Evolutionary conservation across 2,797 vertebrate genomes (phyloP), one percentile per base, ranked within the genome.

Genomic region (Eulemur albifrons): DNA sequence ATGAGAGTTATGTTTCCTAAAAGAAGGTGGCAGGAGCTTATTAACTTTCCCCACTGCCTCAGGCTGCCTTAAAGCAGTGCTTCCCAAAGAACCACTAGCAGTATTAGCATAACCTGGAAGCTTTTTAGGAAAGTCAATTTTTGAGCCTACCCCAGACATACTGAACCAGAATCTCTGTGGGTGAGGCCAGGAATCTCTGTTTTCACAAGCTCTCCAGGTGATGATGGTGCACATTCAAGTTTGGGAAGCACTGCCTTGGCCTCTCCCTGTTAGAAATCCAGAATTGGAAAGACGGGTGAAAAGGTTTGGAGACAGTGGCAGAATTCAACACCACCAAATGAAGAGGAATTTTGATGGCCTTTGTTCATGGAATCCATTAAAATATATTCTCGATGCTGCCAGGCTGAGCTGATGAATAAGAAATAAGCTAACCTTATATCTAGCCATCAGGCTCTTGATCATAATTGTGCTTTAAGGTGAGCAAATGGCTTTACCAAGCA

Each of bases 331-430:
- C 18, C 48, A 94, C 45, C 30, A 43, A 82, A n/a, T 57, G 30
- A 87, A 92, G 45, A 83, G 43, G 30, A 43, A 80, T 91, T 57
- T n/a, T 69, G 67, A 61, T 87, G 57, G 61, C 63, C 7, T 94
- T 83, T 79, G 63, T 80, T 75, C 63, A 83, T 72, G 80, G 63
- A 59, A 92, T 52, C 83, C 50, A 77, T 96, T 92, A 92, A 86
- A 87, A 91, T 65, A 73, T 65, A 70, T 21, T 83, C 30, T 61
- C 40, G 50, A 21, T 76, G 32, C 72, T 76, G 38, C 18, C 32
- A 76, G 59, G 81, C 43, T 87, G 88, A 93, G 40, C 4, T 65
- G 70, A 92, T 93, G 72, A 94, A 95, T 87, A 81, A 96, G 92
- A 94, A 61, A 93, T 87, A 83, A 82, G 67, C 20, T 82, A 63